Base-by-base conservation (phyloP, 2,113 vertebrate species). In the Crotalus helleri region DNA sequence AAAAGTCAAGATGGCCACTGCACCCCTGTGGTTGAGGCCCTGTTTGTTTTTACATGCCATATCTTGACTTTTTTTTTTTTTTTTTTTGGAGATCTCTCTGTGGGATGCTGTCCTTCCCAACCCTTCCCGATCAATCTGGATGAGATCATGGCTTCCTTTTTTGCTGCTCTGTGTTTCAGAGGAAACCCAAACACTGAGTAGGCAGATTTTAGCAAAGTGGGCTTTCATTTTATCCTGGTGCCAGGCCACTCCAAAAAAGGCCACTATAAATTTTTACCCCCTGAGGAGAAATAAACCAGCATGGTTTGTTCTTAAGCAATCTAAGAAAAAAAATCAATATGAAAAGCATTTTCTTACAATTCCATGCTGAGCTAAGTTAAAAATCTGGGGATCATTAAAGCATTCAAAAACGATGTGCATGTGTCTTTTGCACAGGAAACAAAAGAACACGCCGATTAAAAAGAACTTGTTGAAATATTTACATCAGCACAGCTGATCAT, bases 341-440 rank as follows among this genome's bases (percentile, higher is more conserved):
- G 51, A 44, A 90, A 90, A 87, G 19, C 19, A 44, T 86, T 49
- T 87, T 90, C 53, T 90, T 93, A 49, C 61, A 44, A 49, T 44
- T 54, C 81, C 58, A 44, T 24, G 54, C 57, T 93, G 69, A 74
- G 11, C 55, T 44, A 49, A 64, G 57, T 53, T 86, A 61, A 89
- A 86, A 93, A 93, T 85, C 87, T 92, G 87, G 91, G 91, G 53
- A 69, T 74, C 24, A 10, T 92, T 89, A 55, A 39, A 61, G 46
- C 33, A 4, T 86, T 87, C 29, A 87, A 51, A 87, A 92, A 61
- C 23, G 12, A 12, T 24, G 89, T 51, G 59, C 29, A 10, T 91
- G 39, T 58, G 81, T 61, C 29, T 85, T 29, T 39, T 86, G 59
- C n/a, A 85, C 85, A 92, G 51, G 88, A 85, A 86, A 59, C 26